These are phyloP conservation scores for Drosophila kanapiae DNA, from an alignment of 1,140 invertebrate genomes.

Conservation along the genomic window DNA sequence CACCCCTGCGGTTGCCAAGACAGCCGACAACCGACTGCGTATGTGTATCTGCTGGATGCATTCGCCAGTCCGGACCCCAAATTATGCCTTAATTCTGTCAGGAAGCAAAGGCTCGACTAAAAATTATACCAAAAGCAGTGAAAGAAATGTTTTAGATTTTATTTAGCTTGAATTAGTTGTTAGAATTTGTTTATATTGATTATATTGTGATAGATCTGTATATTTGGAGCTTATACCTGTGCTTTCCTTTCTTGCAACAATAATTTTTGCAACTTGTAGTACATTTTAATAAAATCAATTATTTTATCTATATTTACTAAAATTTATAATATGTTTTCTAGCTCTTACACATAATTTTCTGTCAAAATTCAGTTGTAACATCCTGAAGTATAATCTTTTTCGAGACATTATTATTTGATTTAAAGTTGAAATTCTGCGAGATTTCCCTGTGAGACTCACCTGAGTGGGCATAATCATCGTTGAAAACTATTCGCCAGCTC, in stretches of 20 bases:
- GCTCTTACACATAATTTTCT: neutral
- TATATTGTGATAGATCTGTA: neutral
- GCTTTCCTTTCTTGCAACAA: neutral
- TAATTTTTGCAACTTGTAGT: fast-evolving
- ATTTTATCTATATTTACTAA: too few relatives aligned
- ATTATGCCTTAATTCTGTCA: slow-evolving; percentile 64
- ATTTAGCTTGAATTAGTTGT: too few relatives aligned
- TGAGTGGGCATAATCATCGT: neutral
- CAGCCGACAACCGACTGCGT: slow-evolving; percentile 36
- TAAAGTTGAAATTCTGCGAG: neutral
- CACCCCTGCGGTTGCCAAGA: slow-evolving; percentile 61
- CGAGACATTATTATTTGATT: neutral
- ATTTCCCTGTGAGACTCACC: neutral
- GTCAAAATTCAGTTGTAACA: neutral
- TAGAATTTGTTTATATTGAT: neutral
- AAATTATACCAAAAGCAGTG: slow-evolving; percentile 55
- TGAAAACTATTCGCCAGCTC: neutral
- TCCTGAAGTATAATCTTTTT: neutral
- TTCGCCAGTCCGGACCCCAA: slow-evolving; percentile 38
- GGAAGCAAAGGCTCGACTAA: slow-evolving; percentile 34
- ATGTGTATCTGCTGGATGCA: slow-evolving; percentile 56
- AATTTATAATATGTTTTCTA: neutral
- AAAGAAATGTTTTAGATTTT: neutral
- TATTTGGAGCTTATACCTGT: neutral
- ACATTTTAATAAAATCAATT: neutral